These are phyloP conservation scores for Caenorhabditis inopinata DNA, from an alignment of 1,140 invertebrate species.

Conservation along the genomic window DNA sequence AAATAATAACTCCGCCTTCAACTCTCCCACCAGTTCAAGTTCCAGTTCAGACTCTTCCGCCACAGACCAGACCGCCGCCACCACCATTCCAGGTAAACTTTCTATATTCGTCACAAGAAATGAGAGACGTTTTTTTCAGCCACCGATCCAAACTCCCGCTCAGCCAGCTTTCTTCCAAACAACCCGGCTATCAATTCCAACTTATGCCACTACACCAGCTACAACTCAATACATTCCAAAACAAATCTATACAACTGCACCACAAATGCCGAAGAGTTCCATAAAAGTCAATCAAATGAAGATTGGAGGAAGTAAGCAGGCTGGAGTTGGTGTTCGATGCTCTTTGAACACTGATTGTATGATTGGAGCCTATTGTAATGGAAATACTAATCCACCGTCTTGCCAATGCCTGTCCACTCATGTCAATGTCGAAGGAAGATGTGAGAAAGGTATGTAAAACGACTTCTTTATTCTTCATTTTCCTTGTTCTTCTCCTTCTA, in stretches of 20 bases:
- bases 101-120: too few relatives aligned
- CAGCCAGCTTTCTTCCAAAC: not conserved
- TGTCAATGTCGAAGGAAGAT: constrained; percentile 59
- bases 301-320: constrained; percentile 47
- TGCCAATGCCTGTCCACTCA: constrained; percentile 66
- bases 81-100: not conserved
- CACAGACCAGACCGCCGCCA: constrained; percentile 3
- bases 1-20: constrained; percentile 2
- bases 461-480: not conserved
- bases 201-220: constrained; percentile 5
- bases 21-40: constrained; percentile 2
- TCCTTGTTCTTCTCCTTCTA: constrained; percentile 48
- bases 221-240: constrained; percentile 14
- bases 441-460: constrained; percentile 59
- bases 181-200: constrained; percentile 2
- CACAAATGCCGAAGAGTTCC: not conserved
- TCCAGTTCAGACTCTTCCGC: constrained; percentile 6
- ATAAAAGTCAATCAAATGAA: constrained; percentile 13
- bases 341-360: constrained; percentile 64
- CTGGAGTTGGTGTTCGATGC: constrained; percentile 58
- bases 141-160: not conserved
- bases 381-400: constrained; percentile 63
- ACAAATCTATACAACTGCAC: not conserved
- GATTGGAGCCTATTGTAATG: constrained; percentile 65
- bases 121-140: not conserved